Conservation (phyloP, 2,888 invertebrate species). For the Tetheella fluctuosa region DNA sequence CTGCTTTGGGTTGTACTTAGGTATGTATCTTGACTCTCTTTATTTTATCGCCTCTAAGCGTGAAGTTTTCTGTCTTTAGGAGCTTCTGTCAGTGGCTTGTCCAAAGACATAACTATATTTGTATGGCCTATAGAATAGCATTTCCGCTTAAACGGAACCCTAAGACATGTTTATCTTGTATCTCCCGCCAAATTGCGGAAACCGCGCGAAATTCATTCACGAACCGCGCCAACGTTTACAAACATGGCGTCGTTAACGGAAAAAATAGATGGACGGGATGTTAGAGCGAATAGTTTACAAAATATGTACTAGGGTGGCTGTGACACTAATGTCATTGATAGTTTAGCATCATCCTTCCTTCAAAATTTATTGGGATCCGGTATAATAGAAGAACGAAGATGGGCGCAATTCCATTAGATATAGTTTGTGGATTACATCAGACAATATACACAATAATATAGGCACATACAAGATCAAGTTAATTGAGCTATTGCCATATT, state of each 20-base stretch:
- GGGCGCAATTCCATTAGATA: no score
- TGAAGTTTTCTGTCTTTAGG: no score
- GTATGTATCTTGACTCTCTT: no score
- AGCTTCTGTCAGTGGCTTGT: no score
- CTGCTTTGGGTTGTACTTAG: no score
- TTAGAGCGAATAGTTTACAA: conserved; percentile 71
- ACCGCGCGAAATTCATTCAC: conserved; percentile 79
- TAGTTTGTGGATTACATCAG: no score
- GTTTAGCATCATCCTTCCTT: not conserved
- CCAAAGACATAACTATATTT: no score
- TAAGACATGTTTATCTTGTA: conserved; percentile 34
- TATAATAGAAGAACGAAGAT: no score
- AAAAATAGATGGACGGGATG: conserved; percentile 81
- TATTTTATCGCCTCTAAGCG: no score
- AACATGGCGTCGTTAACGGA: conserved; percentile 74
- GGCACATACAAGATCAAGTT: no score
- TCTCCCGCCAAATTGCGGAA: conserved; percentile 74
- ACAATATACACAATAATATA: no score
- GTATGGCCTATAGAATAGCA: not conserved
- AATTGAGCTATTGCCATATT: no score
- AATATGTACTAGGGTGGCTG: conserved; percentile 73
- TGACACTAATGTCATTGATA: conserved; percentile 6
- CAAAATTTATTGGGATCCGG: not conserved
- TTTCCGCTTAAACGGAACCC: conserved; percentile 12
- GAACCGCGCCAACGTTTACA: conserved; percentile 73